These are phyloP conservation scores for Drepana falcataria DNA, from an alignment of 2,888 invertebrate species.

Conservation along the genomic window DNA sequence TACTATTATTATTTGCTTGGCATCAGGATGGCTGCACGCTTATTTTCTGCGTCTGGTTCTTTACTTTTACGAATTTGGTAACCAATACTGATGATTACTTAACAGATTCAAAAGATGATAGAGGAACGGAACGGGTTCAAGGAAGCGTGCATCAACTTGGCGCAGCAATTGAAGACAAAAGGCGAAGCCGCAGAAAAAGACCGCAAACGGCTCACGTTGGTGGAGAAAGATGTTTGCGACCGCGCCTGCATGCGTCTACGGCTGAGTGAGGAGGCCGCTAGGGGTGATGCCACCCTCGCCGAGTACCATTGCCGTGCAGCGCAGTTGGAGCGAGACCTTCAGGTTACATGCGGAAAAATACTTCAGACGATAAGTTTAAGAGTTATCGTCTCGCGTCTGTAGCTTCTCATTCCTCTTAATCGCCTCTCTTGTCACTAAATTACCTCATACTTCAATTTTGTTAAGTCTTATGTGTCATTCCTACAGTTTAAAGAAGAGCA, in stretches of 20 bases:
- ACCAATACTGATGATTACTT: slow-evolving; percentile 8
- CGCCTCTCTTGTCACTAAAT: too few species aligned
- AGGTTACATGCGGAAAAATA: slow-evolving; percentile 25
- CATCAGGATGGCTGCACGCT: too few species aligned
- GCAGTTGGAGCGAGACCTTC: slow-evolving; percentile 54
- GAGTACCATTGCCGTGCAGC: slow-evolving; percentile 42
- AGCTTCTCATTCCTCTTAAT: too few species aligned
- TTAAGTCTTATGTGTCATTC: background rate
- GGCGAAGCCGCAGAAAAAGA: slow-evolving; percentile 32
- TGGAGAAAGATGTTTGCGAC: slow-evolving; percentile 45
- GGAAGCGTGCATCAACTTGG: slow-evolving; percentile 24
- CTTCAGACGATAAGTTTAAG: too few species aligned
- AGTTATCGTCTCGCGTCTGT: too few species aligned
- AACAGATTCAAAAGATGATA: slow-evolving; percentile 42
- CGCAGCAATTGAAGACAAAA: slow-evolving; percentile 27
- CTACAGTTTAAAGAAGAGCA: slow-evolving; percentile 63
- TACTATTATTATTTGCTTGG: too few species aligned
- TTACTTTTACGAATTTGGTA: too few species aligned
- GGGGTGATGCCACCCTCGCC: slow-evolving; percentile 35
- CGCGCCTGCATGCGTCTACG: slow-evolving; percentile 36
- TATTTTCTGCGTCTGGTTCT: too few species aligned
- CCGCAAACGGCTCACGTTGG: slow-evolving; percentile 20
- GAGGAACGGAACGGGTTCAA: slow-evolving; percentile 48
- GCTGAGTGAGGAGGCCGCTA: slow-evolving; percentile 39
- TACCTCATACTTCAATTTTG: too few species aligned